phyloP scores from a whole-genome alignment of 64 coral and sea anemone genomes.

The Montipora foliosa region DNA sequence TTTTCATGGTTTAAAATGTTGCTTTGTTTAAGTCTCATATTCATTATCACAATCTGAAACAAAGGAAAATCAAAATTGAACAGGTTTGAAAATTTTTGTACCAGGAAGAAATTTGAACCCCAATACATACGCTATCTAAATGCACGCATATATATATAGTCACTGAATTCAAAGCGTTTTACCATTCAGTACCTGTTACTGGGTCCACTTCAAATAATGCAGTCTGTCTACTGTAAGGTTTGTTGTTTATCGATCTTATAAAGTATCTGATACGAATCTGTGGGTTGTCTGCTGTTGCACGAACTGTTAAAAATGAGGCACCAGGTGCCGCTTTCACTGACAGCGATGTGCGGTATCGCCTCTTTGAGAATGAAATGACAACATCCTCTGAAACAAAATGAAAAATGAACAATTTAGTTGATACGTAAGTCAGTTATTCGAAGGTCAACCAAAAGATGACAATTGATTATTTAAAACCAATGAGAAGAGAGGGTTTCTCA shows the following conservation, averaged over 20 bases:
- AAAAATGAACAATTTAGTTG: neutral
- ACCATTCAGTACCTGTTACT: constrained; percentile 3
- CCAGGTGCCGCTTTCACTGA: neutral
- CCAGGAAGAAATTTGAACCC: too few species aligned
- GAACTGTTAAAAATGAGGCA: constrained; percentile 42
- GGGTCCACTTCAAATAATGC: constrained; percentile 47
- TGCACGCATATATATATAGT: too few species aligned
- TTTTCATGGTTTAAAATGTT: too few species aligned
- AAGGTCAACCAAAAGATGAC: too few species aligned
- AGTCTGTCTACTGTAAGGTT: neutral
- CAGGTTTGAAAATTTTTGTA: too few species aligned
- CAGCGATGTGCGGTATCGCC: constrained; percentile 42
- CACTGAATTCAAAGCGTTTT: neutral
- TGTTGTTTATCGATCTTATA: constrained; percentile 28
- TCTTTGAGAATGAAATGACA: constrained; percentile 46
- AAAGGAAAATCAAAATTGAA: too few species aligned
- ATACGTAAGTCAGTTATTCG: too few species aligned
- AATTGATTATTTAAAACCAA: too few species aligned
- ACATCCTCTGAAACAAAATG: constrained; percentile 15
- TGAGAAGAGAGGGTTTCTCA: too few species aligned
- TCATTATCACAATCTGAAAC: too few species aligned
- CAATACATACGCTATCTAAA: too few species aligned
- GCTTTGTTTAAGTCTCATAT: too few species aligned
- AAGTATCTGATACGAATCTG: constrained; percentile 11
- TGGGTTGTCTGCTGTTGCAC: constrained; percentile 26